Conservation (phyloP, 2,888 invertebrate species). For the Erebia epiphron region DNA sequence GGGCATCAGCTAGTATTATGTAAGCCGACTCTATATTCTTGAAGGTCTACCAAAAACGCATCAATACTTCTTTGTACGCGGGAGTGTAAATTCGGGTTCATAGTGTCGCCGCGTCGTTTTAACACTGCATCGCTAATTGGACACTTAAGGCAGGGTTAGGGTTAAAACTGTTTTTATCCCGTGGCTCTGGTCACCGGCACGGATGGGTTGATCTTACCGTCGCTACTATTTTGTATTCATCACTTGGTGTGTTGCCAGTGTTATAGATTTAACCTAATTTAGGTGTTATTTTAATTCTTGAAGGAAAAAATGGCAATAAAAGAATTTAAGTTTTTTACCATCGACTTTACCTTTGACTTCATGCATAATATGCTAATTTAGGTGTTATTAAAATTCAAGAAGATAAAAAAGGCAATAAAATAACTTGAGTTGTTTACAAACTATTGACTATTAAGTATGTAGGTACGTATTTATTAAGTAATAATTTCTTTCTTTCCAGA, state of each 20-base stretch:
- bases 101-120: conserved; percentile 79
- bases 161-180: conserved; percentile 76
- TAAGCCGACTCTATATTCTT: conserved; percentile 40
- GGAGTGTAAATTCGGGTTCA: conserved; percentile 74
- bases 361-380: neutral
- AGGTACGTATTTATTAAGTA: no score
- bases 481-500: no score
- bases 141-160: conserved; percentile 70
- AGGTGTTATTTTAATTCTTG: neutral
- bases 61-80: conserved; percentile 61
- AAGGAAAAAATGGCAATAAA: neutral
- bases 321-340: no score
- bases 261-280: neutral
- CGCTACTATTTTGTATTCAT: neutral
- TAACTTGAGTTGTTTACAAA: no score
- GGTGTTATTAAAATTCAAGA: neutral
- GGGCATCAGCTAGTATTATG: no score
- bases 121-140: conserved; percentile 79
- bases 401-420: neutral
- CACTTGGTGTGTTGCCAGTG: neutral
- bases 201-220: conserved; percentile 40
- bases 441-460: no score
- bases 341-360: no score
- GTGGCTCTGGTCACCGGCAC: conserved; percentile 58
- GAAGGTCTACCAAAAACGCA: conserved; percentile 28